These are phyloP conservation scores for Lagenorhynchus albirostris DNA, from an alignment of 2,113 vertebrate genomes.

Conservation along the genomic window DNA sequence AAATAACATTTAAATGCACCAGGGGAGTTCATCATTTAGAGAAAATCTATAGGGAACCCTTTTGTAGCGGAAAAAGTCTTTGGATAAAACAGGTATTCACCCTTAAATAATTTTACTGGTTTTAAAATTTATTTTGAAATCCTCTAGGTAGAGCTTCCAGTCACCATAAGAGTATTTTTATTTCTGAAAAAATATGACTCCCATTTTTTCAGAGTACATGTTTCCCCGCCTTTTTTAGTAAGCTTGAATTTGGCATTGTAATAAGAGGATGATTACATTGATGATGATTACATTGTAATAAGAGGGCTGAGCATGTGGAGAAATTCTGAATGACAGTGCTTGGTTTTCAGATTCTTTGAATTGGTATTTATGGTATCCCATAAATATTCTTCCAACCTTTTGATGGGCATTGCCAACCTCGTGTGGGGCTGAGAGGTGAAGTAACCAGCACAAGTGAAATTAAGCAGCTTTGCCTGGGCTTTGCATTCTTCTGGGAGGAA, in stretches of 20 bases:
- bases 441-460: background rate
- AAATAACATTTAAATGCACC: constrained; percentile 47
- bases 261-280: background rate
- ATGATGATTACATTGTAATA: background rate
- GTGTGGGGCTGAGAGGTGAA: background rate
- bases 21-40: constrained; percentile 10
- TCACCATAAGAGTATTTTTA: background rate
- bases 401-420: background rate
- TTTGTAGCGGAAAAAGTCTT: background rate
- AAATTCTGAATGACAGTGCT: background rate
- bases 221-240: background rate
- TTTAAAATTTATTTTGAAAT: constrained; percentile 26
- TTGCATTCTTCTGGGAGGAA: background rate
- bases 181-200: background rate
- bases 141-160: background rate
- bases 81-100: constrained; percentile 24
- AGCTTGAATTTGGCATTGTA: background rate
- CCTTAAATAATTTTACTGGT: background rate
- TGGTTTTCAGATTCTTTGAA: background rate
- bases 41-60: constrained; percentile 40
- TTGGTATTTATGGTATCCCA: background rate
- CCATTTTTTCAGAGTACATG: background rate
- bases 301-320: background rate
- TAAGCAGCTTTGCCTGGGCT: background rate
- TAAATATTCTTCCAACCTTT: background rate